Evolutionary conservation across 2,113 vertebrate genomes (phyloP), one percentile per base, ranked within the genome.

Genomic region (Engystomops pustulosus): DNA sequence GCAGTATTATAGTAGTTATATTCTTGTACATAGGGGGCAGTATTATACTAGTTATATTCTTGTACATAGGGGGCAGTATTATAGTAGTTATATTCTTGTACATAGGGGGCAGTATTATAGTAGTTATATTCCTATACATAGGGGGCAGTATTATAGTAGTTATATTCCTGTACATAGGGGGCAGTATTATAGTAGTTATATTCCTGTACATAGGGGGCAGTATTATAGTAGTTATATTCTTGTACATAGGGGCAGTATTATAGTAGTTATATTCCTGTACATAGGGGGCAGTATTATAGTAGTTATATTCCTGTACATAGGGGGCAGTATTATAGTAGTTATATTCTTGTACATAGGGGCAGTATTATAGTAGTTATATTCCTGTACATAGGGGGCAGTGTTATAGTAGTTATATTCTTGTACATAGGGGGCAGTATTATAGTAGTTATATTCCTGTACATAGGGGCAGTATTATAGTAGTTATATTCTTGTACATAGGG

Each of bases 341-440:
- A 62, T 62, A 62, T 62, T 62, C 58, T 62, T 62, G 23, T 12
- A 62, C 3, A 62, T 30, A 62, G 15, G 58, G 12, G 25, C 58
- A 62, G 58, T 62, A 62, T 62, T 62, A 62, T 62, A 62, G 23
- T 30, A 62, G 58, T 62, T 62, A 62, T 62, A 62, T 62, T 62
- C 25, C 30, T 62, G 58, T 62, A 62, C 12, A 62, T 30, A 62
- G 58, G 6, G n/a, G 3, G 58, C 27, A 65, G 60, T 65, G 32
- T 65, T 65, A 65, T 55, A 65, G 60, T 65, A 65, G 25, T 65
- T 65, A 23, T 23, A 23, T 23, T 62, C 25, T 62, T 62, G 58
- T 62, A 62, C 12, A 62, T 30, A 62, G 58, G 6, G n/a, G 3
- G 58, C 27, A 65, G 60, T 65, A 65, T 65, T 65, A 65, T 55